Percentiles rank a stretch among this genome's conserved stretches.
These are phyloP conservation scores for Poecilia latipinna DNA, from an alignment of 2,113 vertebrate genomes.

Conservation along the genomic window DNA sequence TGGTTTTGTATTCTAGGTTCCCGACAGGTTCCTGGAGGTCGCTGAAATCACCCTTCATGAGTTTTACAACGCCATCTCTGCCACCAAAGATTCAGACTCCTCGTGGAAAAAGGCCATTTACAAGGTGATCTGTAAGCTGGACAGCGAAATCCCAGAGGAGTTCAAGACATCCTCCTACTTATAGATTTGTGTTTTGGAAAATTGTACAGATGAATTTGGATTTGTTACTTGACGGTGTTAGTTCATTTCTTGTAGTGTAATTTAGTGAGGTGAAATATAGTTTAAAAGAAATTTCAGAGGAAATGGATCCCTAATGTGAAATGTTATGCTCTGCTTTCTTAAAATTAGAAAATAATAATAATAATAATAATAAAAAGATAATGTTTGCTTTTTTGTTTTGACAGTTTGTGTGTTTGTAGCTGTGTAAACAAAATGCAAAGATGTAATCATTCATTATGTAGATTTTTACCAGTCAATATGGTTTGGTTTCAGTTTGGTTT, in stretches of 20 bases:
- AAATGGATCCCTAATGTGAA: conserved; percentile 18
- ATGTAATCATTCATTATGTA: conserved; percentile 42
- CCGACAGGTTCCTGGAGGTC: conserved; percentile 91
- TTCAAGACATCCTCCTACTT: conserved; percentile 88
- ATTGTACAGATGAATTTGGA: conserved; percentile 10
- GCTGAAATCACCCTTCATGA: conserved; percentile 91
- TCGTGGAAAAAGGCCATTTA: conserved; percentile 99
- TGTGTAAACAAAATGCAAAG: conserved; percentile 52
- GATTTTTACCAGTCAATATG: conserved; percentile 13
- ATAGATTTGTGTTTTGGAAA: conserved; percentile 50
- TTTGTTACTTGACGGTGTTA: conserved; percentile 31
- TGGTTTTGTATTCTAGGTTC: conserved; percentile 82
- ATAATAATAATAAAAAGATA: neutral
- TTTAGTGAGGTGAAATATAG: conserved; percentile 67
- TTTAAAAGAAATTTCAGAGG: conserved; percentile 4
- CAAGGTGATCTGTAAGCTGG: conserved; percentile 98
- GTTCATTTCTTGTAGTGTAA: conserved; percentile 65
- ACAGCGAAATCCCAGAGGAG: conserved; percentile 90
- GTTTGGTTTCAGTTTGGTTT: conserved; percentile 28
- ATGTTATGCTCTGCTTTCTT: conserved; percentile 40
- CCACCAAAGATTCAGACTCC: conserved; percentile 90
- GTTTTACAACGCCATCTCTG: conserved; percentile 90
- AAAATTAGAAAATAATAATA: neutral
- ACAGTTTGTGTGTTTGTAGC: conserved; percentile 52
- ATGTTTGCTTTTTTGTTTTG: conserved; percentile 51